Conservation (phyloP, 2,888 invertebrate genomes). For the Hypena proboscidalis region DNA sequence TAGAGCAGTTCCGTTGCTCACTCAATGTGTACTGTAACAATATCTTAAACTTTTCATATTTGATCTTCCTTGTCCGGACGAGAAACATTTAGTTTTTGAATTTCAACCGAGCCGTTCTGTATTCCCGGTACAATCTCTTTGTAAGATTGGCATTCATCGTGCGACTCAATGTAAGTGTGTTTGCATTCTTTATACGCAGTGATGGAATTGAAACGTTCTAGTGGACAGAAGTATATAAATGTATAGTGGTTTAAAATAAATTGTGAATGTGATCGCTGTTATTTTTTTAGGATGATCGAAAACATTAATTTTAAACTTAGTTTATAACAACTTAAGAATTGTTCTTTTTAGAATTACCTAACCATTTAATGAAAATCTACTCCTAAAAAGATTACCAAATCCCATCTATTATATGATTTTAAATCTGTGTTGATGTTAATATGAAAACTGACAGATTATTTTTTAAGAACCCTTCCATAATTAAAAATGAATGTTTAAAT, state of each 20-base stretch:
- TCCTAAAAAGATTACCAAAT: too few species aligned
- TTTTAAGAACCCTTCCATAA: too few species aligned
- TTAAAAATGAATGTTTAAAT: background rate
- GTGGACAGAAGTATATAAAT: constrained; percentile 1
- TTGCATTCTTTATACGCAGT: constrained; percentile 27
- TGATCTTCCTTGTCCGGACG: constrained; percentile 50
- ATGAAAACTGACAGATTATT: too few species aligned
- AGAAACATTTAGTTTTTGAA: constrained; percentile 54
- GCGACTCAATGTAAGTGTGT: constrained; percentile 27
- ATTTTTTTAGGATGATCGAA: too few species aligned
- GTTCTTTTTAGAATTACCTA: too few species aligned
- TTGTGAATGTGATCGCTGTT: constrained; percentile 4
- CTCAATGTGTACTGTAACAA: constrained; percentile 36
- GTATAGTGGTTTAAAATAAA: background rate
- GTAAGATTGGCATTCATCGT: constrained; percentile 39
- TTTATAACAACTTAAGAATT: too few species aligned
- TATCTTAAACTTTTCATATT: constrained; percentile 47
- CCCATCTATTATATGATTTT: too few species aligned
- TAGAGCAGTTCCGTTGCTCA: constrained; percentile 27
- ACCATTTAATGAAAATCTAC: too few species aligned
- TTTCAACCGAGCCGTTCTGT: constrained; percentile 48
- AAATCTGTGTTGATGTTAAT: too few species aligned
- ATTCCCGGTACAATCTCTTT: constrained; percentile 53
- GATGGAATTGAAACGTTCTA: constrained; percentile 16
- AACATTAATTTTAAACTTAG: background rate